Conservation (phyloP, 35 echinoderm and acorn worm genomes). For the Hemicentrotus pulcherrimus region DNA sequence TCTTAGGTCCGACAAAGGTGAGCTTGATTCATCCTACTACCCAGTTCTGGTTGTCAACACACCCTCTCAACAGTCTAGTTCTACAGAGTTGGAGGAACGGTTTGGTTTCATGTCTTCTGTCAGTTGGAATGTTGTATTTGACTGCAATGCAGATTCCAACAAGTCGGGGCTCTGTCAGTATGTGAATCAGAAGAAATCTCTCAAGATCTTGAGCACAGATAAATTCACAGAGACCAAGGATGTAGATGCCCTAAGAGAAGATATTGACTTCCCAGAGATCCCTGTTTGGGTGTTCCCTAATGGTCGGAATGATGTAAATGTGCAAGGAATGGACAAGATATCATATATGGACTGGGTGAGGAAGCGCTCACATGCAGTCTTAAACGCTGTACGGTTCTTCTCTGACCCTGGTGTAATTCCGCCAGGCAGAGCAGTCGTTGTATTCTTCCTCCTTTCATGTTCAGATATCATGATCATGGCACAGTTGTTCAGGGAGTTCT, state of each 20-base stretch:
- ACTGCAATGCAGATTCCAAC: slow-evolving; percentile 46
- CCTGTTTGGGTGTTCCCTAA: slow-evolving; percentile 44
- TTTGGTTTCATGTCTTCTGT: slow-evolving; percentile 23
- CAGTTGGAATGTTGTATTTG: slow-evolving; percentile 45
- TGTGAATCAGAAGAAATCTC: slow-evolving; percentile 24
- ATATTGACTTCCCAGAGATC: slow-evolving; percentile 32
- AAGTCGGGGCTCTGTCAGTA: slow-evolving; percentile 8
- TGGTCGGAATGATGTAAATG: slow-evolving; percentile 4
- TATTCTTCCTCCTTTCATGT: slow-evolving; percentile 59
- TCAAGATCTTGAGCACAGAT: slow-evolving; percentile 21
- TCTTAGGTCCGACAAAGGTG: slow-evolving; percentile 10
- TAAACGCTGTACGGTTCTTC: slow-evolving; percentile 54
- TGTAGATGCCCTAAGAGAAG: not conserved
- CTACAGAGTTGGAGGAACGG: not conserved
- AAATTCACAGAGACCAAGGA: not conserved
- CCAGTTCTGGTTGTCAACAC: slow-evolving; percentile 46
- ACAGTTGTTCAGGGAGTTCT: slow-evolving; percentile 71
- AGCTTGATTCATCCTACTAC: slow-evolving; percentile 30
- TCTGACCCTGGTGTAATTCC: slow-evolving; percentile 58
- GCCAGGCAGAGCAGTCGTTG: slow-evolving; percentile 36
- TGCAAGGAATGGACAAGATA: not conserved
- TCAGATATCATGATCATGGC: slow-evolving; percentile 59
- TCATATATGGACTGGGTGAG: slow-evolving; percentile 58
- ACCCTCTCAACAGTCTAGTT: not conserved
- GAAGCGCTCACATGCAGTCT: slow-evolving; percentile 52